phyloP scores from a whole-genome alignment of 2,797 vertebrate species.

The Melanotaenia parkinsoni region DNA sequence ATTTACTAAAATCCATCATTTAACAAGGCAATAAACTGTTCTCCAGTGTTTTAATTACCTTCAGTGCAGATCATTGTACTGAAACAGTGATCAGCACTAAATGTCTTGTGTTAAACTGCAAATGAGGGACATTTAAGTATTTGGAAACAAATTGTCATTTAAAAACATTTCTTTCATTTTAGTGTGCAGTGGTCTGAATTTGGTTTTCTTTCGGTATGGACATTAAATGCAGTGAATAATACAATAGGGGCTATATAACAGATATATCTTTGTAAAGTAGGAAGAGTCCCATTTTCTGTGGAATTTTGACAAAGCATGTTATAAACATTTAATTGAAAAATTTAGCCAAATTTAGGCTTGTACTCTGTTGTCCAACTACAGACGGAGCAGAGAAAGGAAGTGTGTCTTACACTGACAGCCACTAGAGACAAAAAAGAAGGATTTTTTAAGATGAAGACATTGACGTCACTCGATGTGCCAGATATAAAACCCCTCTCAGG shows the following conservation, averaged over 20 bases:
- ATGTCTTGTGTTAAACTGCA: background rate
- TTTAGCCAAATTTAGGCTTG: background rate
- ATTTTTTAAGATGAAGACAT: constrained; percentile 53
- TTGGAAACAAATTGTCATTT: too few relatives aligned
- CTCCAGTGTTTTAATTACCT: background rate
- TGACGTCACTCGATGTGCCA: constrained; percentile 50
- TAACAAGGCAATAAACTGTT: too few relatives aligned
- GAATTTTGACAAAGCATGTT: background rate
- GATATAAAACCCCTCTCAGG: constrained; percentile 53
- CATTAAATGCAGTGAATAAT: too few relatives aligned
- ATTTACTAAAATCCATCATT: too few relatives aligned
- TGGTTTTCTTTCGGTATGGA: too few relatives aligned
- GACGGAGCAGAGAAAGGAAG: constrained; percentile 15
- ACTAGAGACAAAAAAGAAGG: constrained; percentile 14
- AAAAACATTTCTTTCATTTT: too few relatives aligned
- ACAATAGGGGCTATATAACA: too few relatives aligned
- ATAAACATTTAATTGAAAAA: background rate
- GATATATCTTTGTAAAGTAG: background rate
- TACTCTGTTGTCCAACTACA: background rate
- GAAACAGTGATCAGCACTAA: background rate
- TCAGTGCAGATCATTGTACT: background rate
- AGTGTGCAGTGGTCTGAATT: too few relatives aligned
- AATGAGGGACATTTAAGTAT: background rate
- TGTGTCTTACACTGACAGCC: constrained; percentile 33
- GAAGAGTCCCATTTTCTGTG: background rate